A percentile compares a stretch with the other conserved stretches of the same genome.
Evolutionary conservation across 2,113 vertebrate species (phyloP).

Genomic region (Elephantulus edwardii): DNA sequence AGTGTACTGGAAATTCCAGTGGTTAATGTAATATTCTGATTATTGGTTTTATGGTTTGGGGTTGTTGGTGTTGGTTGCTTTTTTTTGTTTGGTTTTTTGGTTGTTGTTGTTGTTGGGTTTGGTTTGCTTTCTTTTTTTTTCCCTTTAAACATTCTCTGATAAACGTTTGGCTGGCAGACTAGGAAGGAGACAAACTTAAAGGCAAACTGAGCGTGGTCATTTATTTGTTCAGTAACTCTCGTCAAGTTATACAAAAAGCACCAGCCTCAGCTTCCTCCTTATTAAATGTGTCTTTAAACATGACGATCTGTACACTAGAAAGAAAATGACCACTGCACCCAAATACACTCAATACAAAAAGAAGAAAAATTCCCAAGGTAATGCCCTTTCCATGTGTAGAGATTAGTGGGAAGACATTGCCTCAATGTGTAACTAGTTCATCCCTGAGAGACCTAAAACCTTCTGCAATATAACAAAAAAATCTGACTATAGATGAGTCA

Average conservation of each 20-base stretch:
- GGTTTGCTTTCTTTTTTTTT: background rate
- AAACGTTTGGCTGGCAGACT: background rate
- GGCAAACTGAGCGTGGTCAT: background rate
- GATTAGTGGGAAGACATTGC: background rate
- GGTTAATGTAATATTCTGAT: rapidly evolving
- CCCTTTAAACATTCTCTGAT: background rate
- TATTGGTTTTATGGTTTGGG: no score
- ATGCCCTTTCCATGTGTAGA: background rate
- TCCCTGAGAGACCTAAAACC: background rate
- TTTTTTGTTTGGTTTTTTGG: no score
- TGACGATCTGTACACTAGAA: background rate
- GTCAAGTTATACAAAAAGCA: background rate
- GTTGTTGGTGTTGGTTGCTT: no score
- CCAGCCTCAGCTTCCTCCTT: background rate
- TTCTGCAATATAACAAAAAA: background rate
- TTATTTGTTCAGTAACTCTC: background rate
- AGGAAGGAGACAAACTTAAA: background rate
- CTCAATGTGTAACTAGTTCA: background rate
- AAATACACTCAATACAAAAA: no score
- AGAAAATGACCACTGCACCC: background rate
- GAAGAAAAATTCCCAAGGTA: background rate
- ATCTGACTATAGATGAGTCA: background rate
- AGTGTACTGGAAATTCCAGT: background rate
- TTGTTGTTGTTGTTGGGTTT: no score
- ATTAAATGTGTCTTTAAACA: background rate